A percentile compares a stretch with the other conserved stretches of the same genome.
phyloP scores from a whole-genome alignment of 2,888 invertebrate species.

The Catonia carolina region DNA sequence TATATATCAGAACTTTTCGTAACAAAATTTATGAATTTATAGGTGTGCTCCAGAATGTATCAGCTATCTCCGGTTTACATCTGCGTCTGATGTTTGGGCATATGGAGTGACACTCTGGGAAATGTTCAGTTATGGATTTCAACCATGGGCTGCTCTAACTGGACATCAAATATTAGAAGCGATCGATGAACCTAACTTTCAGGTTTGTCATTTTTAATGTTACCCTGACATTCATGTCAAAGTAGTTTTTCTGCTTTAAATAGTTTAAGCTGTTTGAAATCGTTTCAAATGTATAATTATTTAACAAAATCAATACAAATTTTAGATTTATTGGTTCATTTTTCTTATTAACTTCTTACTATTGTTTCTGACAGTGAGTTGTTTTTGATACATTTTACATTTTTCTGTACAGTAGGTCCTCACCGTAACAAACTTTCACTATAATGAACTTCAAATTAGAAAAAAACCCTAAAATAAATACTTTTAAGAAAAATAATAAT shows the following conservation, averaged over 20 bases:
- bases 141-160: slow-evolving; percentile 94
- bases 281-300: not conserved
- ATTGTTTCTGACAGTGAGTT: too few relatives aligned
- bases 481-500: too few relatives aligned
- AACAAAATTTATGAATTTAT: too few relatives aligned
- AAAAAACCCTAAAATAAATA: too few relatives aligned
- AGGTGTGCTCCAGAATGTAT: slow-evolving; percentile 98
- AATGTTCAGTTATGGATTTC: slow-evolving; percentile 97
- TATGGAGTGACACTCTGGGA: slow-evolving; percentile 99
- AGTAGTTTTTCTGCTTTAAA: not conserved
- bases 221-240: not conserved
- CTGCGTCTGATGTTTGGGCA: slow-evolving; percentile 97
- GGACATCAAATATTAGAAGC: slow-evolving; percentile 92
- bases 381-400: too few relatives aligned
- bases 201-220: slow-evolving; percentile 44
- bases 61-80: slow-evolving; percentile 90
- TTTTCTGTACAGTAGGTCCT: too few relatives aligned
- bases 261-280: not conserved
- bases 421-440: too few relatives aligned
- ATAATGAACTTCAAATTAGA: too few relatives aligned
- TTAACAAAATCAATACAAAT: not conserved
- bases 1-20: too few relatives aligned
- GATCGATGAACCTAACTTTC: slow-evolving; percentile 86
- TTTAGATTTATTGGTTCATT: not conserved
- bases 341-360: not conserved